Evolutionary conservation across 2,113 vertebrate genomes (phyloP).

Genomic region (Macaca nemestrina): DNA sequence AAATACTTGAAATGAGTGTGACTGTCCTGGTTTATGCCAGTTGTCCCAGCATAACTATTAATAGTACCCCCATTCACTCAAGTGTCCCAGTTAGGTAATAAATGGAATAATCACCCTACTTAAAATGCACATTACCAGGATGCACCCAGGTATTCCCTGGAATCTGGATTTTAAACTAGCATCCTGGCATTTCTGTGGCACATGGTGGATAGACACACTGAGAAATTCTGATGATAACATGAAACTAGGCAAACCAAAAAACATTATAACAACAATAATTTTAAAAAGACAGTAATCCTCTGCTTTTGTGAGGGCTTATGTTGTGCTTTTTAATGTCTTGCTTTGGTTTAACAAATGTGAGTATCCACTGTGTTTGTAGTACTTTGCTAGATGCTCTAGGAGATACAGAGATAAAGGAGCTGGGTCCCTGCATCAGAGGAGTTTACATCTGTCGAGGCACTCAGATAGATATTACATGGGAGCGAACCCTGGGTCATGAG

Average conservation of each 20-base stretch:
- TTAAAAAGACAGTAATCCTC: neutral
- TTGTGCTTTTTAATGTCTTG: neutral
- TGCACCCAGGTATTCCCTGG: neutral
- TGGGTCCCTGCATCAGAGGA: neutral
- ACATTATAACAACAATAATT: neutral
- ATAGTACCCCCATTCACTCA: neutral
- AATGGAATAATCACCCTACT: neutral
- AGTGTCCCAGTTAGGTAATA: neutral
- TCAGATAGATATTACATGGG: neutral
- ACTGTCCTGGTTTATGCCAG: neutral
- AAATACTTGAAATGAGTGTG: neutral
- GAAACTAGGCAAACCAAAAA: neutral
- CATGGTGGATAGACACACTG: neutral
- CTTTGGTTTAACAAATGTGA: neutral
- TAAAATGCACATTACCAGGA: neutral
- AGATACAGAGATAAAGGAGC: neutral
- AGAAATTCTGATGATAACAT: neutral
- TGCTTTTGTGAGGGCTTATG: neutral
- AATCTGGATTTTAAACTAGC: neutral
- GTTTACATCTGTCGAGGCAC: neutral
- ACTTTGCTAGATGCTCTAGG: neutral
- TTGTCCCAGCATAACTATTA: neutral
- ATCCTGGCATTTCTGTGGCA: neutral
- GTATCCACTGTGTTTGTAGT: neutral
- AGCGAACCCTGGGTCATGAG: neutral